Base-by-base conservation (phyloP, 2,113 vertebrate genomes). In the Notiomystis cincta region DNA sequence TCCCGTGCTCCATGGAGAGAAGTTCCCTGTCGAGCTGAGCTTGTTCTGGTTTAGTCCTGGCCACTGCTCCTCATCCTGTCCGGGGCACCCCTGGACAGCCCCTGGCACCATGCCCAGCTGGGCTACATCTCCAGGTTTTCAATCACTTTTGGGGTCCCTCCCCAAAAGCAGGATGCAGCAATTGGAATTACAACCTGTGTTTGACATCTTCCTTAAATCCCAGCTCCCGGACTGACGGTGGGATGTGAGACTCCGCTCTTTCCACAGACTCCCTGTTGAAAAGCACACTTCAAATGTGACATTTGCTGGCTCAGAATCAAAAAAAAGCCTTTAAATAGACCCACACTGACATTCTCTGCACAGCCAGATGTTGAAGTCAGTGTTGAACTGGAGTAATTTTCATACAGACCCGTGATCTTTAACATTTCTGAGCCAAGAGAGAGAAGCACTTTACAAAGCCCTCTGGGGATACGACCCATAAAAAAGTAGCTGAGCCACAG, bases 221-320 rank as follows among this genome's bases (percentile, higher is more conserved):
- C 75, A 82, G 3, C 61, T 89, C 44, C 65, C n/a, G 33, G 47
- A 15, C 48, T 4, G 3, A 6, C 5, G 23, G 27, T 35, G 65
- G 65, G 82, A 64, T 76, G 65, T 47, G 57, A 90, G 44, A n/a
- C 60, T 80, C 71, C 0, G 0, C 42, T 87, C 61, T 64, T 70
- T 31, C 51, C 44, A 35, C 21, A 40, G 47, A 58, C 48, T 72
- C 42, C 51, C 45, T n/a, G 64, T 22, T 70, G 72, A 91, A 89
- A 81, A 87, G 87, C 54, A 50, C 50, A 7, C 81, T 89, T 89
- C 87, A 91, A 48, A 83, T 5, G 2, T 81, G 87, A 87, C 73
- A 81, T 70, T 89, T 94, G 20, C 69, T 95, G 84, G 64, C 89
- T 87, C 51, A 10, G 57, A 12, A 82, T 91, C 66, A 92, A 95